Evolutionary conservation across 2,797 vertebrate genomes (phyloP), one percentile per base, ranked within the genome.

Genomic region (Acipenser ruthenus): DNA sequence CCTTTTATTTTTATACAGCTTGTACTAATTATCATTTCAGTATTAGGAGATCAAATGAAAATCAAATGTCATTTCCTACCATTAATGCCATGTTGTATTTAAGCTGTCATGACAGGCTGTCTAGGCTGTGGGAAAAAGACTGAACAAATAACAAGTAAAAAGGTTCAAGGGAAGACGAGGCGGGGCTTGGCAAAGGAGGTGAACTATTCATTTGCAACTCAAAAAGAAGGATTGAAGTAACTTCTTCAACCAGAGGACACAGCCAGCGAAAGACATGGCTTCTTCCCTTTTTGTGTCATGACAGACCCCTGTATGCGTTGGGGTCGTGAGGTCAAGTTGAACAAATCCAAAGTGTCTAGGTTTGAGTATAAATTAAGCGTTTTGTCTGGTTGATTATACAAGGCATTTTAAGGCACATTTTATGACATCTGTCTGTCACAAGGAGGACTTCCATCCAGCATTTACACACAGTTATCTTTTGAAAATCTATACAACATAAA

Each of bases 1-100:
- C 73, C 50, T 65, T 68, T 74, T 69, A 70, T 72, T 80, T 86
- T 86, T 87, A 78, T 83, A 86, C 92, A 87, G 88, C 91, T 86
- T 84, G 87, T 83, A 85, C 91, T 94, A 95, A 98, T 99, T 96
- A 96, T 94, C 92, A 92, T 98, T 96, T 97, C 94, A 97, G 91
- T 93, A 95, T 95, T 94, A 95, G 90, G 86, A 92, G 93, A 95
- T 95, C 93, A 94, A 93, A 91, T 88, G 90, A 89, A 91, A 90
- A 91, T 90, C 80, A 90, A 93, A 93, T 93, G 91, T 92, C 90
- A 90, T 94, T 94, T 94, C 94, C 93, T 93, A 88, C 88, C 88
- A 91, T 92, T 95, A 94, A 93, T 92, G 90, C 87, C 73, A 88
- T 87, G 92, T 90, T 92, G 93, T 93, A 91, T 91, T 93, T 93